Base-by-base conservation (phyloP, 2,113 vertebrate species). In the Nyctibius bracteatus region DNA sequence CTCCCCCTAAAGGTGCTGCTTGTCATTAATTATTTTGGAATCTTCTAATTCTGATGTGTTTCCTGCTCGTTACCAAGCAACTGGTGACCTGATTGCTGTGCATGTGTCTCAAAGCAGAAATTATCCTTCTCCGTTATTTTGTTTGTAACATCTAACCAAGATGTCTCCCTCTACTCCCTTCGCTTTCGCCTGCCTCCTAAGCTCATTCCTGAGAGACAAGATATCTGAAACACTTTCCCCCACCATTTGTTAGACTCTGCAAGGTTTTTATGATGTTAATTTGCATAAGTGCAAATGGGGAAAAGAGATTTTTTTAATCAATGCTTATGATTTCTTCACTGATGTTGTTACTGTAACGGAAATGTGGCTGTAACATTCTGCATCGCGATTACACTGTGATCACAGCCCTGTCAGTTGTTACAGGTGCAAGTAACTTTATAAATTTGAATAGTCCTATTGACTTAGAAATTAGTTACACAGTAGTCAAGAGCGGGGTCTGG, bases 1-100 rank as follows among this genome's bases (percentile, higher is more conserved):
- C 92, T 92, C 67, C 86, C 92, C 90, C 81, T 96, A 24, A 95
- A 97, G 97, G 71, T 97, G 81, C 93, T 97, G 94, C 82, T 95
- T 95, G 94, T 96, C 90, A 91, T 94, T 97, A 90, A 72, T 94
- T 96, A 92, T 95, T 91, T 90, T 90, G 81, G 75, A 92, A 88
- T 72, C 92, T 92, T 95, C 88, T 94, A 86, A 59, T 94, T 96
- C 90, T 81, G 74, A 77, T 80, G 89, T 82, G 92, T 95, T 94
- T 84, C 79, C 93, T 92, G 65, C 95, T 88, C 1, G 90, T 97
- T 97, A 96, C 96, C 94, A 97, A 96, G 96, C 96, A 97, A 97
- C 96, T 94, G 78, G 82, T 93, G 85, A 84, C 81, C 91, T 44
- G 82, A 86, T 86, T 85, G 84, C 94, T 70, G 9, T 70, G 92